Base-by-base conservation (phyloP, 2,113 vertebrate genomes). In the Thunnus maccoyii region DNA sequence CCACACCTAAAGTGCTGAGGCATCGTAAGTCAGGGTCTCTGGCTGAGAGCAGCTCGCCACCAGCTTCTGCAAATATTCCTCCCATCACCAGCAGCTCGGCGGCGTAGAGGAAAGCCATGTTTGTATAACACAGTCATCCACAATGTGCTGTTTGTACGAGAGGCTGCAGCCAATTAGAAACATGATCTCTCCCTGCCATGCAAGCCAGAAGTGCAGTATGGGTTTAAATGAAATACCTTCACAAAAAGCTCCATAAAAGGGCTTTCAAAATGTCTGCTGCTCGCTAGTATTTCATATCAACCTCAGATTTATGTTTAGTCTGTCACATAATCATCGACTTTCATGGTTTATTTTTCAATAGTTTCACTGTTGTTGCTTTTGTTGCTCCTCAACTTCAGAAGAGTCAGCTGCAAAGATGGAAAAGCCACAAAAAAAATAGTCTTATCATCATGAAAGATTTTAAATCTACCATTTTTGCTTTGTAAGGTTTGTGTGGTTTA, bases 91-190 rank as follows among this genome's bases (percentile, higher is more conserved):
- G 57, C 54, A 30, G 72, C 76, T 60, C 52, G 18, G 86, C 50
- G 15, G 46, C 32, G 10, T 2, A 3, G 46, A 84, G 79, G 46
- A 63, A 64, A 73, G 14, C 18, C 1, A 25, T 86, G 73, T 91
- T 67, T 82, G 76, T 84, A 18, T 36, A 81, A 69, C 71, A 5
- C 76, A 11, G 66, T 14, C 54, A 50, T 36, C 75, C 86, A 90
- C 89, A 92, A 86, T 82, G 85, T 46, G 67, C 62, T 66, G 85
- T 86, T 90, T 92, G 93, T 93, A 32, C 14, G 4, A 74, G 77
- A 73, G 70, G 72, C 87, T 88, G 88, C 82, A 82, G 82, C 76
- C 84, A 89, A 77, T 91, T 84, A 87, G 80, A 2, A 91, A 83
- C 72, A 1, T 1, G 81, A 90, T 57, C 84, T 77, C 7, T n/a